Evolutionary conservation across 1,140 invertebrate species (phyloP), one percentile per base, ranked within the genome.

Genomic region (Drosophila tristis): DNA sequence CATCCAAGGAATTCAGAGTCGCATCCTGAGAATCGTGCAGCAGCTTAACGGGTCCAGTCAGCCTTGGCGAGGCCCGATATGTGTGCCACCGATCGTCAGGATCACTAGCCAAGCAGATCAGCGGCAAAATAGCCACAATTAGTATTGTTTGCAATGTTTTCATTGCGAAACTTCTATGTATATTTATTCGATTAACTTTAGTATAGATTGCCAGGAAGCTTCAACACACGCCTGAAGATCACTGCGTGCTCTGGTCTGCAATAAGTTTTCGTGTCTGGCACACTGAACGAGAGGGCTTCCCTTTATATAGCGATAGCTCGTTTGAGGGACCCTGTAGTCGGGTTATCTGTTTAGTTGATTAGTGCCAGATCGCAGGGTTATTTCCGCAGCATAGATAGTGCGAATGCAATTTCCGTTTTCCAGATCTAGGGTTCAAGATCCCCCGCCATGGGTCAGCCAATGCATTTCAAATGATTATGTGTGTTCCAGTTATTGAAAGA

Each of bases 221-320:
- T 42, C 8, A 39, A 54, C 31, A 48, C 71, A 84, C 84, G 85
- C 84, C 84, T 77, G 75, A 64, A 56, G 48, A 65, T 80, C 80
- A 89, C 85, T 89, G 84, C 84, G 84, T 62, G 79, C 78, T 68
- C 13, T 50, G 20, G 55, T 26, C 42, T 66, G 55, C 76, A 84
- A 79, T 65, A 59, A 64, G 55, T 68, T 77, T 79, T 39, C 51
- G 54, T 60, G 54, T 26, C 42, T 29, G n/a, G 5, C 20, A 15
- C 15, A 29, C 23, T 47, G 13, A 59, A 15, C 39, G 23, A 2
- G 5, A 11, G 13, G 13, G 15, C 29, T 26, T 29, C 9, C 13
- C 0, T 35, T 82, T 86, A 64, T 75, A 82, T 87, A 89, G 60
- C 4, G 35, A 13, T 13, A 39, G 7, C 23, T 74, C 1, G 7